Evolutionary conservation across 2,113 vertebrate species (phyloP).

Genomic region (Crotalus helleri): DNA sequence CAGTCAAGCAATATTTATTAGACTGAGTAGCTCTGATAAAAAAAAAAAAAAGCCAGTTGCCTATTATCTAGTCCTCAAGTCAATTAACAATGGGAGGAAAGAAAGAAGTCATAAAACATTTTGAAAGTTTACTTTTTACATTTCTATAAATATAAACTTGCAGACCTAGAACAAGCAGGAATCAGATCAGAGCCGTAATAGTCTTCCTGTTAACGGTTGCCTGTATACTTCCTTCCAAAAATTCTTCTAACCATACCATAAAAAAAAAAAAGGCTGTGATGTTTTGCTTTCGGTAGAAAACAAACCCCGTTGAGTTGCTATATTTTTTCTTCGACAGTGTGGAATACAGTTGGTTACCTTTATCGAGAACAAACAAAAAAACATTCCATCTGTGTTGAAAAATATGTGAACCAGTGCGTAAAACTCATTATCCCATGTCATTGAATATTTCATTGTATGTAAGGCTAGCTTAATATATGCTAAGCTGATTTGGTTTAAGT

Average conservation of each 20-base stretch:
- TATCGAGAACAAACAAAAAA: neutral
- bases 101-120: neutral
- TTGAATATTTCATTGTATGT: neutral
- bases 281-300: neutral
- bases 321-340: neutral
- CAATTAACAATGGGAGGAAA: neutral
- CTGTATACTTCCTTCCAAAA: neutral
- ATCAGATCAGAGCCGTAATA: neutral
- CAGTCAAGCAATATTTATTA: neutral
- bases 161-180: neutral
- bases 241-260: neutral
- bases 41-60: neutral
- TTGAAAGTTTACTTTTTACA: neutral
- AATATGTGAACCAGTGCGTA: neutral
- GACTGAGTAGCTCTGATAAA: neutral
- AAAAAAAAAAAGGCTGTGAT: neutral
- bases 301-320: neutral
- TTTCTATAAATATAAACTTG: neutral
- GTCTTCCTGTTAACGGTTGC: neutral
- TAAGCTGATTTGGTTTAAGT: neutral
- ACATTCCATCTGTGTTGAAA: neutral
- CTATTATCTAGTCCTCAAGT: neutral
- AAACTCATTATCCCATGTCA: neutral
- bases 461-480: neutral
- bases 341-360: neutral